phyloP scores from a whole-genome alignment of 2,888 invertebrate species.

The Pheosia gnoma region DNA sequence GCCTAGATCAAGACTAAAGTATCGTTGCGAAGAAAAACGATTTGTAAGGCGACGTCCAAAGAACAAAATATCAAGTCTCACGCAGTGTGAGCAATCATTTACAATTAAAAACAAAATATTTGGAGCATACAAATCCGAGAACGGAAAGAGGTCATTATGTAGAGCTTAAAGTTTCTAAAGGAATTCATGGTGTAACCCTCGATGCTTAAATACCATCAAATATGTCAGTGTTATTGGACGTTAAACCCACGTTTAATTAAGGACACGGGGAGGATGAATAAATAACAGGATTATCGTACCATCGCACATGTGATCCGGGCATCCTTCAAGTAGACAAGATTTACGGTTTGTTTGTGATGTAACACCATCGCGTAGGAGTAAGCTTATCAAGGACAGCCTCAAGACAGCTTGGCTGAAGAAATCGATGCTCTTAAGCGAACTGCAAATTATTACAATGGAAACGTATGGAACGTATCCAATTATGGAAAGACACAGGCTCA shows the following conservation, averaged over 20 bases:
- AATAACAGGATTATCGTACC: conserved; percentile 75
- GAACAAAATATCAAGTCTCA: neutral
- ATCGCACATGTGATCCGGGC: conserved; percentile 60
- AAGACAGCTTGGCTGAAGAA: conserved; percentile 14
- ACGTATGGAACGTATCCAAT: conserved; percentile 22
- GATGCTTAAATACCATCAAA: conserved; percentile 51
- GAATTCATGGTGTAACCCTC: conserved; percentile 49
- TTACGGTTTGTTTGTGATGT: conserved; percentile 46
- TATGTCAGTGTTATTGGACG: conserved; percentile 54
- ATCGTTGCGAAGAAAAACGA: conserved; percentile 12
- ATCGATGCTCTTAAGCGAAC: conserved; percentile 12
- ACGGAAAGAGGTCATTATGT: conserved; percentile 63
- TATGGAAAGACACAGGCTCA: conserved; percentile 28
- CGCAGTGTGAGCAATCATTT: neutral
- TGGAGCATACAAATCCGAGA: conserved; percentile 26
- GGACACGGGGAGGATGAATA: conserved; percentile 62
- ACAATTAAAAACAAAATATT: conserved; percentile 23
- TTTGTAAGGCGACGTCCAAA: neutral
- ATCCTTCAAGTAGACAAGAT: conserved; percentile 43
- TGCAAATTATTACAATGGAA: conserved; percentile 13
- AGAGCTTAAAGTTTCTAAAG: conserved; percentile 52
- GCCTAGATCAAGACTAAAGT: conserved; percentile 9
- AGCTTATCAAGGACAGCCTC: conserved; percentile 11
- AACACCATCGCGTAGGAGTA: conserved; percentile 12
- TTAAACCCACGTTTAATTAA: conserved; percentile 67